phyloP scores from a whole-genome alignment of 1,140 invertebrate genomes.

The Drosophila dunni region DNA sequence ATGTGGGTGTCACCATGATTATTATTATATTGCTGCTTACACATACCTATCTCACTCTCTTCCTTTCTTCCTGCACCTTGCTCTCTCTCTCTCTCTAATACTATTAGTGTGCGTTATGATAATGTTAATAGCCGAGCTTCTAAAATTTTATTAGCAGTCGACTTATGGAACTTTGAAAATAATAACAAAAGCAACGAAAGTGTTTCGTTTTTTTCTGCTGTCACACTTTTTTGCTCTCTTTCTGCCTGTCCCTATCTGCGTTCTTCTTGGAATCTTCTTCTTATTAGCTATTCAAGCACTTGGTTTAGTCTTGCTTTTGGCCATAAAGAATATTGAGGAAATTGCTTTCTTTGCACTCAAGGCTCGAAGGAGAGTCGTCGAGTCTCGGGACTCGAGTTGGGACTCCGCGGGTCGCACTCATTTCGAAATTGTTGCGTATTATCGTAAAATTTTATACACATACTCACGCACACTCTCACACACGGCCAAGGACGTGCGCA shows the following conservation, averaged over 20 bases:
- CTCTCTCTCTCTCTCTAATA: neutral
- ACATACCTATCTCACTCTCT: neutral
- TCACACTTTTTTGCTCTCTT: constrained; percentile 1
- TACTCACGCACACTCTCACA: constrained; percentile 51
- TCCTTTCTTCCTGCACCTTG: constrained; percentile 17
- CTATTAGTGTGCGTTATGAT: constrained; percentile 66
- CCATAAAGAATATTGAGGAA: constrained; percentile 79
- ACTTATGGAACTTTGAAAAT: constrained; percentile 79
- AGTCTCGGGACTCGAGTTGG: constrained; percentile 15
- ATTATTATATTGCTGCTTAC: constrained; percentile 70
- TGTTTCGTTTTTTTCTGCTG: constrained; percentile 15
- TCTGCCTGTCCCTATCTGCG: neutral
- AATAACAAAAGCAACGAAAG: constrained; percentile 70
- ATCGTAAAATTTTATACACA: constrained; percentile 78
- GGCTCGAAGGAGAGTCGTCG: constrained; percentile 38
- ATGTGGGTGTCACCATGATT: constrained; percentile 59
- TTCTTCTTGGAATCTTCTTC: neutral
- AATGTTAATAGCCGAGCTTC: constrained; percentile 79
- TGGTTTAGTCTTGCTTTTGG: constrained; percentile 18
- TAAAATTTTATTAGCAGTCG: constrained; percentile 78
- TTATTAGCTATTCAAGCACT: constrained; percentile 1
- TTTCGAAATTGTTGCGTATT: constrained; percentile 80
- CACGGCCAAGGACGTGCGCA: constrained; percentile 65
- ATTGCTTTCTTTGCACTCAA: constrained; percentile 79
- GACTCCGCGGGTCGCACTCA: constrained; percentile 65